These are phyloP conservation scores for Heterochromis multidens DNA, from an alignment of 2,113 vertebrate genomes.

Conservation along the genomic window DNA sequence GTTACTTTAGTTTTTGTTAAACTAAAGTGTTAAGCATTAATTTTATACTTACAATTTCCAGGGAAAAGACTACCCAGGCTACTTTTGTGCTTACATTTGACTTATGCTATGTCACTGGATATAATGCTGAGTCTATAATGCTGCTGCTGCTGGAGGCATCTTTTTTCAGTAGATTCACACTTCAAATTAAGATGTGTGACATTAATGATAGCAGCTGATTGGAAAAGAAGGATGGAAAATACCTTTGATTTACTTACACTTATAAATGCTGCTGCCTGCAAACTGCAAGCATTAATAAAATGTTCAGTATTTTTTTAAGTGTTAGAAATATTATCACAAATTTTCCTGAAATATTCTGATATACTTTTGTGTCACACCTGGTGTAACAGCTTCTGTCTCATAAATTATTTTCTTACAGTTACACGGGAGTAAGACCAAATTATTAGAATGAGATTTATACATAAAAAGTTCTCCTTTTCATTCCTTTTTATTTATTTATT, in stretches of 20 bases:
- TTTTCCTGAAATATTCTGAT: background rate
- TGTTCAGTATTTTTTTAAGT: too few relatives aligned
- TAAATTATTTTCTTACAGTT: too few relatives aligned
- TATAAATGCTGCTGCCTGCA: background rate
- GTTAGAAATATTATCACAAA: background rate
- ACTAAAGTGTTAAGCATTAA: background rate
- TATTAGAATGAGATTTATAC: background rate
- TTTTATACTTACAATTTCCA: background rate
- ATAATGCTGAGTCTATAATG: background rate
- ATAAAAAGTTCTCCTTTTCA: rapidly evolving
- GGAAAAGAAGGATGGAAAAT: background rate
- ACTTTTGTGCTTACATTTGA: background rate
- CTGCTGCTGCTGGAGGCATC: background rate
- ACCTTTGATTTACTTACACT: background rate
- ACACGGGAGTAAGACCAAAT: background rate
- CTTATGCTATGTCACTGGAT: rapidly evolving
- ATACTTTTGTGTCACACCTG: background rate
- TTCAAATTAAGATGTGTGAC: background rate
- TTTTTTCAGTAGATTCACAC: background rate
- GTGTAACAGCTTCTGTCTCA: background rate
- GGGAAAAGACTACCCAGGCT: rapidly evolving
- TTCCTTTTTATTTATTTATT: too few relatives aligned
- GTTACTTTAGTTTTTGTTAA: rapidly evolving
- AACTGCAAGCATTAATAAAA: background rate
- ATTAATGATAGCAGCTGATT: background rate